A percentile compares a stretch with the other conserved stretches of the same genome.
Evolutionary conservation across 2,888 invertebrate species (phyloP).

Genomic region (Nemotelus pantherinus): DNA sequence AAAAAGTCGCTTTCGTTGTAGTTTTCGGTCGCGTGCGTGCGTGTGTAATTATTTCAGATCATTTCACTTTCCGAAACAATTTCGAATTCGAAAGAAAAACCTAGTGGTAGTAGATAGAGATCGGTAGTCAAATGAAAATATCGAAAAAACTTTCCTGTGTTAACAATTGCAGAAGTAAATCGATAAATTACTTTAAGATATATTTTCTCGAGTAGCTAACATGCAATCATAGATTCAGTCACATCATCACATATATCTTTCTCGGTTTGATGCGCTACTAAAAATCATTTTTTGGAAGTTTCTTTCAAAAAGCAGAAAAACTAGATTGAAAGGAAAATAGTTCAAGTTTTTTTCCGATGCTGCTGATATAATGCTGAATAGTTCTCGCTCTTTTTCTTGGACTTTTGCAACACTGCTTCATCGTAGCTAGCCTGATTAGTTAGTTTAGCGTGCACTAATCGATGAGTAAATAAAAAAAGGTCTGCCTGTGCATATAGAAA

Average conservation of each 20-base stretch:
- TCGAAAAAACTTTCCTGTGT: conserved; percentile 37
- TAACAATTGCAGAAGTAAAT: conserved; percentile 35
- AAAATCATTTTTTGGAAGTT: neutral
- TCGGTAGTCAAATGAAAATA: conserved; percentile 28
- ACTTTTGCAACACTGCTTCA: neutral
- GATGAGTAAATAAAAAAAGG: neutral
- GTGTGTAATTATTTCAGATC: too few species aligned
- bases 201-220: conserved; percentile 31
- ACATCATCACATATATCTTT: conserved; percentile 4
- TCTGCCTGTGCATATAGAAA: too few species aligned
- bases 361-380: conserved; percentile 7
- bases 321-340: neutral
- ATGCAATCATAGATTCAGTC: neutral
- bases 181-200: conserved; percentile 27
- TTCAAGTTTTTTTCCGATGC: neutral
- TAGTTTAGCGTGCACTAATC: conserved; percentile 20
- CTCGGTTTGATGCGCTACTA: conserved; percentile 14
- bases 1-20: neutral
- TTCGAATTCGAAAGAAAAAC: too few species aligned
- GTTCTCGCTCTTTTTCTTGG: neutral
- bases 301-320: neutral
- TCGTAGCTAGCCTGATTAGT: neutral
- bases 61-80: too few species aligned
- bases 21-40: neutral
- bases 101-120: neutral